Conservation (phyloP, 1,140 invertebrate genomes). For the Temnothorax longispinosus region DNA sequence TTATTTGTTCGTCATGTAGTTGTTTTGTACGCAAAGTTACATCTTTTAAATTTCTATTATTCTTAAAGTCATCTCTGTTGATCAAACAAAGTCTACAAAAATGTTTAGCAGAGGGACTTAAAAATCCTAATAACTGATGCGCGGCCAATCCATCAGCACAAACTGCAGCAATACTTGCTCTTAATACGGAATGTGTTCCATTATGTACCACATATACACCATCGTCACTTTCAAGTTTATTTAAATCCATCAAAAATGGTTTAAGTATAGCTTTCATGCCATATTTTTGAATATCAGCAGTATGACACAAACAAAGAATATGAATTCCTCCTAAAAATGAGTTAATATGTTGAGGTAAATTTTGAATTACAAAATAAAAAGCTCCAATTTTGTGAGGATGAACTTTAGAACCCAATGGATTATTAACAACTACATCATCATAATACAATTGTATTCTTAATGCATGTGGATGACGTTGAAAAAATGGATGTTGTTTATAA, state of each 20-base stretch:
- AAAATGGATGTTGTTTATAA: slow-evolving; percentile 1
- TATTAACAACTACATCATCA: not conserved
- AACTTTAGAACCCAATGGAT: not conserved
- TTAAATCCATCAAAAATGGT: slow-evolving; percentile 17
- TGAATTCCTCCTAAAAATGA: not conserved
- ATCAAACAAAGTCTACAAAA: not conserved
- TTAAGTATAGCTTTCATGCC: slow-evolving; percentile 3
- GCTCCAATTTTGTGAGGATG: slow-evolving; percentile 11
- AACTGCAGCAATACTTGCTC: slow-evolving; percentile 25
- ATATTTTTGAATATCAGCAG: slow-evolving; percentile 6
- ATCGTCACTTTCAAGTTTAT: slow-evolving; percentile 10
- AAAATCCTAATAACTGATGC: slow-evolving; percentile 21
- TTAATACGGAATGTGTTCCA: not conserved
- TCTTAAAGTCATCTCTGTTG: not conserved
- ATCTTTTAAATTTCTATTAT: not conserved
- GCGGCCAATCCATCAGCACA: slow-evolving; percentile 42
- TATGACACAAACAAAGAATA: not conserved
- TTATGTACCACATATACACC: not conserved
- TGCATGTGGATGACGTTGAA: not conserved
- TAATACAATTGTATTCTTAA: slow-evolving; percentile 1
- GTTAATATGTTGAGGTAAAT: slow-evolving; percentile 7
- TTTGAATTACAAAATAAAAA: slow-evolving; percentile 27
- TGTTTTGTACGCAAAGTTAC: not conserved
- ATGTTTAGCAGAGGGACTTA: not conserved
- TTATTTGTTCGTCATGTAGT: not conserved